Base-by-base conservation (phyloP, 2,888 invertebrate species). In the Metacarcinus magister region DNA sequence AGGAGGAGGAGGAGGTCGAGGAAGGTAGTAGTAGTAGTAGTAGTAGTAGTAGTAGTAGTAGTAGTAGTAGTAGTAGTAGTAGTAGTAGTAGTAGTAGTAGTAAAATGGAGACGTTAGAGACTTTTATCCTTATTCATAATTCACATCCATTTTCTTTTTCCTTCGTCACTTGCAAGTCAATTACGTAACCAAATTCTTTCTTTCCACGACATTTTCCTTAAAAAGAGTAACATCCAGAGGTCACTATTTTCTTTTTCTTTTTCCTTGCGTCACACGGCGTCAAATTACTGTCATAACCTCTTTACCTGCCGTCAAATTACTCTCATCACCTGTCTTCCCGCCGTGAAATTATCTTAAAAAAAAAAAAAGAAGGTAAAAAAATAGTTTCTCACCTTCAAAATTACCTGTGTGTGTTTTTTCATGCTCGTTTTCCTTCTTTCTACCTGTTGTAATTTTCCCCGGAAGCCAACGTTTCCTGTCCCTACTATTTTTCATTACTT, bases 271-370 rank as follows among this genome's bases (percentile, higher is more conserved):
- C 32, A n/a, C 32, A 2, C 67, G 32, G 82, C 82, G 28, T 82
- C 82, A 82, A 82, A 82, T 82, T 82, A 82, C 28, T 82, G 82
- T 82, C 82, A 82, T 82, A 82, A 82, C 32, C 82, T 32, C 32
- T 82, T 32, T 82, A 82, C 82, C 82, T 82, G 32, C 32, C 82
- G 82, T 82, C 82, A 82, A 82, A 82, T 82, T 82, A 5, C 82
- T 32, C 82, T 82, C 82, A 32, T 32, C 82, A 82, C 82, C 32
- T 82, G 82, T 82, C 32, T 32, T 23, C 82, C 82, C 32, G 82
- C 82, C 82, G 82, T 82, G 8, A 82, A 82, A 82, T 82, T 82
- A 32, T 82, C 32, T 32, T 82, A 32, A 10, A 82, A 32, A 32
- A n/a, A 28, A 82, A 82, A 92, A 28, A 67, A n/a, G n/a, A n/a